A percentile compares a stretch with the other conserved stretches of the same genome.
phyloP scores from a whole-genome alignment of 2,888 invertebrate species.

The Lampropteryx suffumata region DNA sequence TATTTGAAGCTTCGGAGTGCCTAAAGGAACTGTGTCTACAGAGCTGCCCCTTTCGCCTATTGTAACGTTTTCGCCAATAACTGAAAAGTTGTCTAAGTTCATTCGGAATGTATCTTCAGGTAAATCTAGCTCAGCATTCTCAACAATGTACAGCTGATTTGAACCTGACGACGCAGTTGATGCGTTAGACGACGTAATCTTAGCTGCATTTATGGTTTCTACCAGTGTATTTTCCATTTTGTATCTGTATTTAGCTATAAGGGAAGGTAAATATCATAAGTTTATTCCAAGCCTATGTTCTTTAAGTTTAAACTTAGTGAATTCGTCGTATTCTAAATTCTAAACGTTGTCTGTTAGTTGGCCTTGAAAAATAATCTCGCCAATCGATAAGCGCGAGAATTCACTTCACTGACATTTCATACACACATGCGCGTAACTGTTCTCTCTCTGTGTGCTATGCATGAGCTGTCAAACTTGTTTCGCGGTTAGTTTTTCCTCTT shows the following conservation, averaged over 20 bases:
- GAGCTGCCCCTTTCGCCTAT: constrained; percentile 55
- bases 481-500: constrained; percentile 60
- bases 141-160: constrained; percentile 60
- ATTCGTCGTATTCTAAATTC: constrained; percentile 27
- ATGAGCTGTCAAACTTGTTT: constrained; percentile 79
- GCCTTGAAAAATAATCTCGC: constrained; percentile 76
- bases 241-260: neutral
- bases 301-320: neutral
- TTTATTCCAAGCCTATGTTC: neutral
- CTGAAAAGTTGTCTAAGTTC: constrained; percentile 65
- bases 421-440: constrained; percentile 62
- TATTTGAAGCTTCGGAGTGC: constrained; percentile 41
- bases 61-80: constrained; percentile 73
- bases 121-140: constrained; percentile 61
- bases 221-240: constrained; percentile 56
- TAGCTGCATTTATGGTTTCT: constrained; percentile 45
- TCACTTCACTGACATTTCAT: constrained; percentile 76
- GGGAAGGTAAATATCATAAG: neutral
- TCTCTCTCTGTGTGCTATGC: constrained; percentile 50
- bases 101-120: constrained; percentile 71
- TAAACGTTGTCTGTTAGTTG: constrained; percentile 40
- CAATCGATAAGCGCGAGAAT: constrained; percentile 78
- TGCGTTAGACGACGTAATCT: constrained; percentile 40
- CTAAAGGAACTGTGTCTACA: constrained; percentile 44
- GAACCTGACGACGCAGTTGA: constrained; percentile 50